A percentile compares a stretch with the other conserved stretches of the same genome.
These are phyloP conservation scores for Epizoanthus rinbou DNA, from an alignment of 92 coral and sea anemone species.

Conservation along the genomic window DNA sequence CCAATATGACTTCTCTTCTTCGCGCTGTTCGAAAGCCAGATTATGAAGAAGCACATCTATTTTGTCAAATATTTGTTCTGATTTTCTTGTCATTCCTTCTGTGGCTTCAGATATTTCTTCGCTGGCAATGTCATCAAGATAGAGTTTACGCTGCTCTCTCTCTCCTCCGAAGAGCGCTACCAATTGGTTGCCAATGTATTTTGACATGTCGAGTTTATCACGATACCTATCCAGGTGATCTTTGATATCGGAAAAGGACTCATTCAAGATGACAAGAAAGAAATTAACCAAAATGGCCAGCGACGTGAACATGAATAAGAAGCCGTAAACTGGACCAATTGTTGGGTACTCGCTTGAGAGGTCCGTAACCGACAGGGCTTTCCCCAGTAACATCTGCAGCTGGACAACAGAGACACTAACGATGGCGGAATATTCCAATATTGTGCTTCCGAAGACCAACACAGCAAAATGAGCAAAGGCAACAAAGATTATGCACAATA, in stretches of 20 bases:
- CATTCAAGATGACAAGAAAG: constrained; percentile 48
- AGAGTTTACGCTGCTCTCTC: too few species aligned
- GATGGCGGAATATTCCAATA: constrained; percentile 37
- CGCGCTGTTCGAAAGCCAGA: too few species aligned
- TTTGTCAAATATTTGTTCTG: too few species aligned
- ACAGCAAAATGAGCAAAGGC: constrained; percentile 46
- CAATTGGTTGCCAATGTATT: constrained; percentile 26
- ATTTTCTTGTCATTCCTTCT: too few species aligned
- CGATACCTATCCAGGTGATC: constrained; percentile 20
- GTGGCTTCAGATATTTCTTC: too few species aligned
- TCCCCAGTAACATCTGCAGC: constrained; percentile 44
- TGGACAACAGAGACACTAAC: constrained; percentile 30
- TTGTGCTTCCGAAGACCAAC: constrained; percentile 32
- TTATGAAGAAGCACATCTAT: too few species aligned
- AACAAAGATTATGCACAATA: constrained; percentile 31
- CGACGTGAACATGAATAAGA: constrained; percentile 21
- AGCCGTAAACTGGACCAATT: constrained; percentile 29
- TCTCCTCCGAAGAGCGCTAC: too few species aligned
- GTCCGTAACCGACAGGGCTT: constrained; percentile 41
- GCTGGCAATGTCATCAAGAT: too few species aligned
- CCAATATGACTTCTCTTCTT: too few species aligned
- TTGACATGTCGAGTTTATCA: constrained; percentile 49
- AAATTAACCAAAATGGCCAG: constrained; percentile 40
- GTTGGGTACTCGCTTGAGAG: constrained; percentile 29
- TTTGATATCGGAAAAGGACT: constrained; percentile 40